Percentiles rank a stretch among this genome's conserved stretches.
These are phyloP conservation scores for Diplosoma virens DNA, from an alignment of 23 tunicate genomes.

Conservation along the genomic window DNA sequence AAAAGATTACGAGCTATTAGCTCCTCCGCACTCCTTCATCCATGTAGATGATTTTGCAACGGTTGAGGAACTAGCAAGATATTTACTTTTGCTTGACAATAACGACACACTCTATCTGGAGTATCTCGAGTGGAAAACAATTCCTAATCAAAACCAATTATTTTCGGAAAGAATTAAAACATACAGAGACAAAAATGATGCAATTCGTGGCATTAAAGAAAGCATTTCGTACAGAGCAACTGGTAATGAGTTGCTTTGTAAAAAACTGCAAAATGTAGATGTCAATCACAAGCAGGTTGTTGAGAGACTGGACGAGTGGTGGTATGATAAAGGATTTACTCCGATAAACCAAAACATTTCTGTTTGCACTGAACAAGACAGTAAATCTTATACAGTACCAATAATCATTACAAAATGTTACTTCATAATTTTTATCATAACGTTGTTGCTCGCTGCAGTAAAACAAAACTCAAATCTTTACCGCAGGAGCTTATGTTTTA, in stretches of 20 bases:
- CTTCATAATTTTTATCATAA: too few species aligned
- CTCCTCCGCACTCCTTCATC: conserved; percentile 65
- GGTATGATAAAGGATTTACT: conserved; percentile 49
- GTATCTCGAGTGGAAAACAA: conserved; percentile 39
- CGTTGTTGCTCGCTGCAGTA: too few species aligned
- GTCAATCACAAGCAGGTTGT: not conserved
- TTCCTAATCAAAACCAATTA: not conserved
- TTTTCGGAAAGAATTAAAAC: not conserved
- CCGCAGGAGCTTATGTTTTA: too few species aligned
- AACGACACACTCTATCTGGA: conserved; percentile 35
- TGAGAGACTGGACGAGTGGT: conserved; percentile 44
- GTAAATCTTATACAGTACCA: too few species aligned
- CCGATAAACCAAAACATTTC: not conserved
- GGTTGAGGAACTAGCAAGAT: conserved; percentile 36
- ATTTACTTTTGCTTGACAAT: conserved; percentile 19
- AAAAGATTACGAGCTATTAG: conserved; percentile 46
- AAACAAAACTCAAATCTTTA: too few species aligned
- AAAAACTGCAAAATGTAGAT: not conserved
- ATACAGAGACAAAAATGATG: not conserved
- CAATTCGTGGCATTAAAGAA: not conserved
- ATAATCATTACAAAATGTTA: too few species aligned
- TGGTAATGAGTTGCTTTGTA: not conserved
- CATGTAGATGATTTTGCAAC: conserved; percentile 70
- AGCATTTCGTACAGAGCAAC: not conserved
- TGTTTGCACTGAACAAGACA: conserved; percentile 5